These are phyloP conservation scores for Morone chrysops DNA, from an alignment of 2,113 vertebrate species.

Conservation along the genomic window DNA sequence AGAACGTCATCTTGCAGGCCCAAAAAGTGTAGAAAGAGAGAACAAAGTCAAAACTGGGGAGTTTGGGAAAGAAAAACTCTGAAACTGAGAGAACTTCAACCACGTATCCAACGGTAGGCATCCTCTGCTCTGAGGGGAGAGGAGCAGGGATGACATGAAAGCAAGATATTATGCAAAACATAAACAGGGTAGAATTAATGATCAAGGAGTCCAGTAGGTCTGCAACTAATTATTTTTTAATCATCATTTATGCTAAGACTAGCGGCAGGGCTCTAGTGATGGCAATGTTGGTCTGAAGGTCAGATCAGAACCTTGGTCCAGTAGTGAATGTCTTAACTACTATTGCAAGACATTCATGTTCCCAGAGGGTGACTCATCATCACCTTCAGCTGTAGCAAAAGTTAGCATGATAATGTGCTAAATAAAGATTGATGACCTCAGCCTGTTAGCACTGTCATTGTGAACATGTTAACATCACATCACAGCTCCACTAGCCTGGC, in stretches of 20 bases:
- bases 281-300: too few species aligned
- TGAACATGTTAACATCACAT: too few species aligned
- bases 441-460: too few species aligned
- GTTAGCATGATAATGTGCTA: too few species aligned
- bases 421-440: too few species aligned
- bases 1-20: slow-evolving; percentile 13
- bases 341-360: neutral
- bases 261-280: neutral
- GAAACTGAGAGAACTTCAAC: neutral
- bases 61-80: neutral
- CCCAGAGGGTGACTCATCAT: too few species aligned
- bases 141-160: neutral
- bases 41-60: neutral
- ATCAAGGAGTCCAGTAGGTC: neutral
- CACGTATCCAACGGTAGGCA: neutral
- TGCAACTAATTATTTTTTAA: neutral
- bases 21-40: neutral
- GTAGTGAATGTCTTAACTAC: neutral
- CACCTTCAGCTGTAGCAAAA: too few species aligned
- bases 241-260: neutral
- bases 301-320: neutral
- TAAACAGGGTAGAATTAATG: neutral
- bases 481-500: too few species aligned
- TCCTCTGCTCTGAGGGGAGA: neutral
- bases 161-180: neutral